Evolutionary conservation across 2,888 invertebrate genomes (phyloP).

Genomic region (Plusia festucae): DNA sequence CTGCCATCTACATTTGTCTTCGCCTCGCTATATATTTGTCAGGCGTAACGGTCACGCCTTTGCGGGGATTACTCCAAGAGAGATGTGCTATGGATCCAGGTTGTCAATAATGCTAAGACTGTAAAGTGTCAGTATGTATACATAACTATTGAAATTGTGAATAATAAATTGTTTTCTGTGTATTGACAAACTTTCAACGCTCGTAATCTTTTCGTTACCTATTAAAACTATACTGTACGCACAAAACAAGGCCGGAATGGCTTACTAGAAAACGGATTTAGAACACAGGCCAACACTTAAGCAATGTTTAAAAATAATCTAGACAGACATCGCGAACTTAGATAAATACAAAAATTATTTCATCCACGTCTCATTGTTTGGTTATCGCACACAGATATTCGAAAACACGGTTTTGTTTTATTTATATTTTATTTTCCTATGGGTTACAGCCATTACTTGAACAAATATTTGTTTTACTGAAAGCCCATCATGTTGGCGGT

Average conservation of each 20-base stretch:
- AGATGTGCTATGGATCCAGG: constrained; percentile 5
- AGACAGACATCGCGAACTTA: constrained; percentile 15
- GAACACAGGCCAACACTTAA: background rate
- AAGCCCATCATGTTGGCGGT: constrained; percentile 65
- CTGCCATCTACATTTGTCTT: constrained; percentile 28
- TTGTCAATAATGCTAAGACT: constrained; percentile 6
- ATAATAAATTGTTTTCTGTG: too few species aligned
- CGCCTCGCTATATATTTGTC: constrained; percentile 42
- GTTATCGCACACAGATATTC: constrained; percentile 63
- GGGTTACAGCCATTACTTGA: constrained; percentile 75
- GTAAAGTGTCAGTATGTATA: background rate
- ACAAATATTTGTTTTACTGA: constrained; percentile 76
- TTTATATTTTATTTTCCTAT: constrained; percentile 72
- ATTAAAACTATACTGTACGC: background rate
- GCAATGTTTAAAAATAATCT: constrained; percentile 6
- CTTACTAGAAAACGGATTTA: background rate
- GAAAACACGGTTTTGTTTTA: constrained; percentile 62
- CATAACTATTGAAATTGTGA: background rate
- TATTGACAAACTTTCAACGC: too few species aligned
- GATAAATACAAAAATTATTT: constrained; percentile 40
- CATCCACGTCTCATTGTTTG: constrained; percentile 51
- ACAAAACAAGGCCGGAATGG: background rate
- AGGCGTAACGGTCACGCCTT: constrained; percentile 17
- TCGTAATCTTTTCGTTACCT: too few species aligned
- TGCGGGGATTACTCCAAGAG: constrained; percentile 3